Percentiles rank a stretch among this genome's conserved stretches.
Evolutionary conservation across 2,797 vertebrate species (phyloP).

Genomic region (Picus viridis): DNA sequence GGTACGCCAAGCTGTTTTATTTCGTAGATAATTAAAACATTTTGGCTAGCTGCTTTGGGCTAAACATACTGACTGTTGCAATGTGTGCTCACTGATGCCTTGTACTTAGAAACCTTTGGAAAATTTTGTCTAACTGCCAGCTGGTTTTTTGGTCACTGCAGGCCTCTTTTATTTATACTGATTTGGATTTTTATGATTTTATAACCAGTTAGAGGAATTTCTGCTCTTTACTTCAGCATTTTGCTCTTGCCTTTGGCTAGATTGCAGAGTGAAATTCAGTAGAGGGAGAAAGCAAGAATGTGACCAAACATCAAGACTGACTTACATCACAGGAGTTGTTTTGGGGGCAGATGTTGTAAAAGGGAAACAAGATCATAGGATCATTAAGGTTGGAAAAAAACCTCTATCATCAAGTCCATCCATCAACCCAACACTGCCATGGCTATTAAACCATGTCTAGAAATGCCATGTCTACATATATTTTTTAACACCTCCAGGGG

Average conservation of each 20-base stretch:
- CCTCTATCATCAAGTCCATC: too few relatives aligned
- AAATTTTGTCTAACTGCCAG: background rate
- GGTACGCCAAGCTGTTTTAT: conserved; percentile 39
- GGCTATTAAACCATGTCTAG: too few relatives aligned
- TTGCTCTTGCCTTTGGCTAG: background rate
- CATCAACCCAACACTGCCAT: too few relatives aligned
- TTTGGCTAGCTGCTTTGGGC: conserved; percentile 15
- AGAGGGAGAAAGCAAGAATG: background rate
- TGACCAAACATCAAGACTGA: background rate
- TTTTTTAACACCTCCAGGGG: too few relatives aligned
- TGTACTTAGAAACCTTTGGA: conserved; percentile 11
- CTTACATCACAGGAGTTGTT: background rate
- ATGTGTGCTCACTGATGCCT: background rate
- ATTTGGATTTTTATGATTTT: background rate
- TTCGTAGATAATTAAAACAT: conserved; percentile 37
- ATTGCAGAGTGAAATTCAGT: background rate
- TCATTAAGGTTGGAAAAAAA: too few relatives aligned
- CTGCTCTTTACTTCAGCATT: background rate
- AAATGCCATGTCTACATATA: too few relatives aligned
- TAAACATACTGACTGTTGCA: background rate
- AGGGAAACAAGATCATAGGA: background rate
- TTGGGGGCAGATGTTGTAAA: background rate
- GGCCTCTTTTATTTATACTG: background rate
- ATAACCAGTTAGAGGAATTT: background rate
- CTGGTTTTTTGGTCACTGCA: conserved; percentile 29